Conservation (phyloP, 1,140 invertebrate species). For the Zophobas morio region DNA sequence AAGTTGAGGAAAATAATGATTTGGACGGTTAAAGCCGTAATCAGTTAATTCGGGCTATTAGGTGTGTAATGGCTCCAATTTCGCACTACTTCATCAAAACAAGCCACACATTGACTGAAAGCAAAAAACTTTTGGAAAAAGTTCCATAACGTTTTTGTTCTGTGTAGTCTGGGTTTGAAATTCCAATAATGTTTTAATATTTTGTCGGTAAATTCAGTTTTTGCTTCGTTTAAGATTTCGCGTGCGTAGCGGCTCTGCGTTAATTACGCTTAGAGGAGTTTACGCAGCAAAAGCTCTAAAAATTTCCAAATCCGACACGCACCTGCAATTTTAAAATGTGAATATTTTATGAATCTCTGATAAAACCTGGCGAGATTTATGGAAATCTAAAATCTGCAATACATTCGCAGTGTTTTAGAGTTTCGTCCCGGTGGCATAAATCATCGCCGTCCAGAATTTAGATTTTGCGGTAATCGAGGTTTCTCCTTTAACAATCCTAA, state of each 20-base stretch:
- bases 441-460: not conserved
- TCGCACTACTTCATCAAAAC: too few relatives aligned
- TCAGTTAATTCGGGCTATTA: too few relatives aligned
- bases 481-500: not conserved
- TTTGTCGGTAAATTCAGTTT: too few relatives aligned
- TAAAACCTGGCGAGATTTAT: conserved; percentile 1
- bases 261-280: not conserved
- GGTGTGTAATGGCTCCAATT: too few relatives aligned
- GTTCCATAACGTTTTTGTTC: too few relatives aligned
- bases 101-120: too few relatives aligned
- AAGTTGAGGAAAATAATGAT: too few relatives aligned
- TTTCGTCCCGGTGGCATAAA: not conserved
- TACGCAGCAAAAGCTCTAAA: not conserved
- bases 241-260: not conserved
- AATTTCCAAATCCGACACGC: not conserved
- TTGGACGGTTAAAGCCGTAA: too few relatives aligned
- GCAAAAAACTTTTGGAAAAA: too few relatives aligned
- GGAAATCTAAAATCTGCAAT: conserved; percentile 2
- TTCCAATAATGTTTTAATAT: too few relatives aligned
- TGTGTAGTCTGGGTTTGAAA: too few relatives aligned
- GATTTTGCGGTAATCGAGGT: not conserved
- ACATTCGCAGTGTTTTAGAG: not conserved
- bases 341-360: not conserved
- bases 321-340: not conserved
- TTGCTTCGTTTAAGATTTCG: too few relatives aligned